These are phyloP conservation scores for Albula glossodonta DNA, from an alignment of 2,113 vertebrate genomes.

Conservation along the genomic window DNA sequence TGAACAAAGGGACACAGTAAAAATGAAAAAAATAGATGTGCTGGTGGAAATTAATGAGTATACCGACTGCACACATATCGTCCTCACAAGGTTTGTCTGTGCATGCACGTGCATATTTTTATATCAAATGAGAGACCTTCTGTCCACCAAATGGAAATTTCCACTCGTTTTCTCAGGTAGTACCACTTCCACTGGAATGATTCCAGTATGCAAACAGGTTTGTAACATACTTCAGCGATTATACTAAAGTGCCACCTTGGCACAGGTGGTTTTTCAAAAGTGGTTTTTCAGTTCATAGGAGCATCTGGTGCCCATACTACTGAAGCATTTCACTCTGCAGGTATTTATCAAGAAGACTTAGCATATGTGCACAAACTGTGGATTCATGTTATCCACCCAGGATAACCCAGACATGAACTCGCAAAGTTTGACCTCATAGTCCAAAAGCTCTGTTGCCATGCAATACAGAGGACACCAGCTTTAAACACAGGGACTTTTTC, in stretches of 20 bases:
- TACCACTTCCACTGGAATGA: too few relatives aligned
- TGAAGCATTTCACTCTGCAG: not conserved
- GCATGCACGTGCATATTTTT: too few relatives aligned
- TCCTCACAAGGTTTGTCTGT: not conserved
- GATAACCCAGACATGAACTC: constrained; percentile 58
- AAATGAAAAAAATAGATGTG: too few relatives aligned
- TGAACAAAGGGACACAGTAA: not conserved
- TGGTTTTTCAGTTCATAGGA: not conserved
- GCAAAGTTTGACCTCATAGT: constrained; percentile 41
- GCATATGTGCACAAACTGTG: constrained; percentile 39
- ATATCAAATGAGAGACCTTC: too few relatives aligned
- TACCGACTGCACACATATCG: not conserved
- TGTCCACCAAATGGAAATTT: too few relatives aligned
- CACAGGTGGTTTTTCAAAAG: too few relatives aligned
- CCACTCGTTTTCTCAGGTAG: too few relatives aligned
- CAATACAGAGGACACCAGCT: not conserved
- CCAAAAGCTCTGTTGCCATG: not conserved
- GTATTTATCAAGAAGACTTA: constrained; percentile 46
- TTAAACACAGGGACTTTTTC: not conserved
- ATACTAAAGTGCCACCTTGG: too few relatives aligned
- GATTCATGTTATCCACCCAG: constrained; percentile 47
- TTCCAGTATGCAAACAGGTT: too few relatives aligned
- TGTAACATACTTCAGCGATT: too few relatives aligned
- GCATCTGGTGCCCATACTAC: not conserved
- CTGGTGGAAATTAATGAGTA: too few relatives aligned